A percentile compares a stretch with the other conserved stretches of the same genome.
phyloP scores from a whole-genome alignment of 2,888 invertebrate species.

The Cryptus armator region DNA sequence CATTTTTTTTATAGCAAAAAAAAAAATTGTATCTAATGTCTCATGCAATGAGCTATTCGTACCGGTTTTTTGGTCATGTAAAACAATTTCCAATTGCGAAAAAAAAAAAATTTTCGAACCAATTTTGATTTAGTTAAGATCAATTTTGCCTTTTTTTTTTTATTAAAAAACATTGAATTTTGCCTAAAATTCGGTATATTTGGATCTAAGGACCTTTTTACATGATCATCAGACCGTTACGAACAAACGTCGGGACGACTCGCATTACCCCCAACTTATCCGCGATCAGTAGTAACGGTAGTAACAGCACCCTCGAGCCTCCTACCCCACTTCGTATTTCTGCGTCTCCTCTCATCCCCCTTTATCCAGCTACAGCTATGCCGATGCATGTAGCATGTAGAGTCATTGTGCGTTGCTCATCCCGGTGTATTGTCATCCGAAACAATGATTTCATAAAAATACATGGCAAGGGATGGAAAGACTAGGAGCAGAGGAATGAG shows the following conservation, averaged over 20 bases:
- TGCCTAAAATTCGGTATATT: no score
- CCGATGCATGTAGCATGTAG: constrained; percentile 72
- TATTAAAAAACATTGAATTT: no score
- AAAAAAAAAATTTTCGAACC: no score
- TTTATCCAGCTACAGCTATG: constrained; percentile 66
- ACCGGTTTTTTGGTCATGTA: no score
- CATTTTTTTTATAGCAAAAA: no score
- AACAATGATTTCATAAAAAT: constrained; percentile 85
- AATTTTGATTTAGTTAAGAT: no score
- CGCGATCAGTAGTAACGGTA: constrained; percentile 17
- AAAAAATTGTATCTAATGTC: no score
- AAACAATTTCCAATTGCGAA: no score
- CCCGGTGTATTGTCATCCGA: constrained; percentile 84
- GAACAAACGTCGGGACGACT: constrained; percentile 12
- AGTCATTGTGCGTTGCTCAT: constrained; percentile 84
- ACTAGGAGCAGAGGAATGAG: constrained; percentile 11
- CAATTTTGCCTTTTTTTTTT: no score
- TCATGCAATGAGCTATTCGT: no score
- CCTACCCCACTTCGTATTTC: constrained; percentile 30
- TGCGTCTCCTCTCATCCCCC: constrained; percentile 35
- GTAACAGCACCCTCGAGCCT: constrained; percentile 45
- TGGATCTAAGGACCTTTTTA: no score
- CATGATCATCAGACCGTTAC: no score
- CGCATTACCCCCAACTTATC: background rate
- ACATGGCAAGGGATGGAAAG: constrained; percentile 72